Evolutionary conservation across 2,113 vertebrate species (phyloP).

Genomic region (Apaloderma vittatum): DNA sequence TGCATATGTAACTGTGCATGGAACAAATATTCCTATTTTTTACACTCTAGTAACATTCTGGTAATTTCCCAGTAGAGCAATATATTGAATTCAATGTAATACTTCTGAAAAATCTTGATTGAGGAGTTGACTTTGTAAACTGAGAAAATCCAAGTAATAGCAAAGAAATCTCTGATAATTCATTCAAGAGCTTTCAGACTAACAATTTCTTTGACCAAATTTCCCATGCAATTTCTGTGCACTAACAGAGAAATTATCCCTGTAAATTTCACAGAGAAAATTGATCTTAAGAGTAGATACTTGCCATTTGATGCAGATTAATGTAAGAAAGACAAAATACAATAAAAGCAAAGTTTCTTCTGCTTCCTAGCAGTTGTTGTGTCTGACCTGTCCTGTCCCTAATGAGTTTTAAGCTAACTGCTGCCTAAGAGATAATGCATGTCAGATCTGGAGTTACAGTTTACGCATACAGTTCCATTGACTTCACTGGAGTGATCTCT

Average conservation of each 20-base stretch:
- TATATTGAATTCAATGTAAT: neutral
- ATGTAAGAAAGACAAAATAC: neutral
- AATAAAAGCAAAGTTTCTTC: neutral
- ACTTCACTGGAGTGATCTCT: neutral
- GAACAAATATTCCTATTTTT: neutral
- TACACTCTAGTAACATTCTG: neutral
- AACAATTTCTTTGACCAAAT: neutral
- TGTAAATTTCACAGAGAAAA: neutral
- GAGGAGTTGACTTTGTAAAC: neutral
- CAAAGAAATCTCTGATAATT: neutral
- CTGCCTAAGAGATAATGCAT: neutral
- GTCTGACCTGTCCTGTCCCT: neutral
- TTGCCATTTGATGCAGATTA: neutral
- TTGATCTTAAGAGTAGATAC: neutral
- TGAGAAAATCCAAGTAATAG: neutral
- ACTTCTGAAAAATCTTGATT: neutral
- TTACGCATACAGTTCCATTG: neutral
- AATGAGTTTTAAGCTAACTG: neutral
- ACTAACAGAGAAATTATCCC: neutral
- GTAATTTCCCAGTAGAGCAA: neutral
- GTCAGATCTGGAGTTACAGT: neutral
- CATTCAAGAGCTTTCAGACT: neutral
- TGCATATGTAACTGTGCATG: neutral
- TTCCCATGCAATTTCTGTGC: neutral
- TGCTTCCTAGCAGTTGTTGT: neutral